Evolutionary conservation across 2,888 invertebrate genomes (phyloP).

Genomic region (Amblyjoppa proteus): DNA sequence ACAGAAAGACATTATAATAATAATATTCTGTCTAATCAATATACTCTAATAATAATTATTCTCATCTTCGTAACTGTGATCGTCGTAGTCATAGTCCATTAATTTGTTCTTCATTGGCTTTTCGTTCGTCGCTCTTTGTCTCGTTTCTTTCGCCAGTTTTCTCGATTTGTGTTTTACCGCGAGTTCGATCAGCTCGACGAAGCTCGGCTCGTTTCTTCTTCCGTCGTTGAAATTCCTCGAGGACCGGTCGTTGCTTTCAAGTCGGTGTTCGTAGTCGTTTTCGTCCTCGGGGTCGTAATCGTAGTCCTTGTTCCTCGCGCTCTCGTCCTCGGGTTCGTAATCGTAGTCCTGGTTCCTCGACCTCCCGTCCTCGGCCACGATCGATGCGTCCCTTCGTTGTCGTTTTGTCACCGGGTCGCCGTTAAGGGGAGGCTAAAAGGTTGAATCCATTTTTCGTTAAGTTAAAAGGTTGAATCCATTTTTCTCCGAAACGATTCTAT

Average conservation of each 20-base stretch:
- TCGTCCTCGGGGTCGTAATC: conserved; percentile 32
- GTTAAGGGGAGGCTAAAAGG: no score
- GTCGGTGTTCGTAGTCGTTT: neutral
- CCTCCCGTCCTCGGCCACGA: neutral
- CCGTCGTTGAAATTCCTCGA: conserved; percentile 58
- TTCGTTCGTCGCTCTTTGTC: conserved; percentile 1
- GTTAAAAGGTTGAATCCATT: no score
- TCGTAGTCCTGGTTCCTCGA: neutral
- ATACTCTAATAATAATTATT: neutral
- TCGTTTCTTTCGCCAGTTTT: conserved; percentile 29
- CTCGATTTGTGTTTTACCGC: conserved; percentile 39
- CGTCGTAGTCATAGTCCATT: neutral
- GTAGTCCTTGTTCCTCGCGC: neutral
- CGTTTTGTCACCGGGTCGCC: no score
- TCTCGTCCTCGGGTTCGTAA: conserved; percentile 2
- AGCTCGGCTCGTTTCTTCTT: conserved; percentile 51
- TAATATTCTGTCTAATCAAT: no score
- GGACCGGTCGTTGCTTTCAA: neutral
- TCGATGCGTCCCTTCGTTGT: no score
- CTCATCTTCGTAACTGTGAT: conserved; percentile 12
- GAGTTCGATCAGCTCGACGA: conserved; percentile 62
- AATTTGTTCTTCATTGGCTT: neutral
- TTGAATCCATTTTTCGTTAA: no score
- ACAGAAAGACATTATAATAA: neutral
- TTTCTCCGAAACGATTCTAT: no score